phyloP scores from a whole-genome alignment of 2,113 vertebrate genomes.

The Ptyas mucosa region DNA sequence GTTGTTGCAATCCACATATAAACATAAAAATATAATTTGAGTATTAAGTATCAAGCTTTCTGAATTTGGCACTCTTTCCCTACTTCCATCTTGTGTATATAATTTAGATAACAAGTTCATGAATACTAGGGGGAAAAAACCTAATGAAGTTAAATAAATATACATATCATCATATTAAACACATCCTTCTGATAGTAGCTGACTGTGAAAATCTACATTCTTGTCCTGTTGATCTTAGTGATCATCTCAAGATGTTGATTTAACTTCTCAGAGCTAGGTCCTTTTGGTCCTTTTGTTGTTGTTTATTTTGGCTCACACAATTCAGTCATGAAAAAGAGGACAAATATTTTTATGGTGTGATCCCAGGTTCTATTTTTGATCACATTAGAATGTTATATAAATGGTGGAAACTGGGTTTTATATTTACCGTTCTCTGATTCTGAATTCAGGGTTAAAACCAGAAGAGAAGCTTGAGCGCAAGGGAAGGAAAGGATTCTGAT shows the following conservation, averaged over 20 bases:
- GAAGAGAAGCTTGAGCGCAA: background rate
- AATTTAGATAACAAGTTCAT: background rate
- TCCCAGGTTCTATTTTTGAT: background rate
- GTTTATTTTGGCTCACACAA: background rate
- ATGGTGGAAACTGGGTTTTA: background rate
- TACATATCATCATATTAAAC: background rate
- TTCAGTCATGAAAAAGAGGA: background rate
- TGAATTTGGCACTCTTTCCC: background rate
- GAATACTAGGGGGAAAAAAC: background rate
- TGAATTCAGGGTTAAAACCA: background rate
- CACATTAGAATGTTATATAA: background rate
- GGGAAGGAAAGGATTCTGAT: background rate
- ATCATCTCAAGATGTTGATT: background rate
- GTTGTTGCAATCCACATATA: background rate
- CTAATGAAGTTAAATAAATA: background rate
- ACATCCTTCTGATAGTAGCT: background rate
- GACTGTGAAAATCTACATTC: background rate
- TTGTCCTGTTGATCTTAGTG: background rate
- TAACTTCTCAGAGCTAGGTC: background rate
- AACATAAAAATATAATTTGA: background rate
- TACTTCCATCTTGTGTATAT: background rate
- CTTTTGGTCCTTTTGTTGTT: background rate
- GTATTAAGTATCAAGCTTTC: background rate
- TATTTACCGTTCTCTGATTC: background rate
- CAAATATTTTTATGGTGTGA: no score